Percentiles rank a stretch among this genome's conserved stretches.
Conservation (phyloP, 1,140 invertebrate genomes). For the Drosophila baimaii region DNA sequence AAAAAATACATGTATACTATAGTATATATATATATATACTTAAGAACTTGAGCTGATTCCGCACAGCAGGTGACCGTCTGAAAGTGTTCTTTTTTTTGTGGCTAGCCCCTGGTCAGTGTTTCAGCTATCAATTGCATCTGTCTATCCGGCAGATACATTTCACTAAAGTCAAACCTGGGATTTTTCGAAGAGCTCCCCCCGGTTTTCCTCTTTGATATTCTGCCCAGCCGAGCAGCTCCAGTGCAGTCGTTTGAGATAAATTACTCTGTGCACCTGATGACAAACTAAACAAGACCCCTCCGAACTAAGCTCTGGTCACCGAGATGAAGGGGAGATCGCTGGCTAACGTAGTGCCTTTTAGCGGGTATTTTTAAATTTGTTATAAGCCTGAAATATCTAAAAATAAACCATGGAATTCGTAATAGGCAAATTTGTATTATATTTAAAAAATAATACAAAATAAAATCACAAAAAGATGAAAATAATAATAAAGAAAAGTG, state of each 20-base stretch:
- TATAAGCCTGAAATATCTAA: neutral
- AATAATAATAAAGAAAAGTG: too few species aligned
- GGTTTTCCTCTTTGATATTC: slow-evolving; percentile 20
- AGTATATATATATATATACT: slow-evolving; percentile 19
- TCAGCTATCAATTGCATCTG: slow-evolving; percentile 48
- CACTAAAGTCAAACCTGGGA: slow-evolving; percentile 64
- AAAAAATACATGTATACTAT: slow-evolving; percentile 16
- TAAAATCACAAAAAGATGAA: too few species aligned
- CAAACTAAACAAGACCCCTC: slow-evolving; percentile 59
- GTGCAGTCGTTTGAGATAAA: slow-evolving; percentile 78
- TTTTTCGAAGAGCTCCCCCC: slow-evolving; percentile 19
- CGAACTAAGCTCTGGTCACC: slow-evolving; percentile 31
- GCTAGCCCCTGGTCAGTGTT: slow-evolving; percentile 26
- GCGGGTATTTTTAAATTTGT: neutral
- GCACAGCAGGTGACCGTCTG: slow-evolving; percentile 69
- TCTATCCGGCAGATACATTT: slow-evolving; percentile 68
- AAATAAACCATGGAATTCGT: neutral
- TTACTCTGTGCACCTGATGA: slow-evolving; percentile 81
- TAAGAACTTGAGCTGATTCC: slow-evolving; percentile 64
- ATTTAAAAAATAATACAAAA: neutral
- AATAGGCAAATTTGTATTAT: neutral
- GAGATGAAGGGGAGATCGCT: neutral
- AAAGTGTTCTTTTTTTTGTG: slow-evolving; percentile 38
- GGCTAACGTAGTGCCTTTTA: neutral
- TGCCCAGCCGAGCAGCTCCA: slow-evolving; percentile 30